These are phyloP conservation scores for Tortrix viridana DNA, from an alignment of 2,888 invertebrate genomes.

Conservation along the genomic window DNA sequence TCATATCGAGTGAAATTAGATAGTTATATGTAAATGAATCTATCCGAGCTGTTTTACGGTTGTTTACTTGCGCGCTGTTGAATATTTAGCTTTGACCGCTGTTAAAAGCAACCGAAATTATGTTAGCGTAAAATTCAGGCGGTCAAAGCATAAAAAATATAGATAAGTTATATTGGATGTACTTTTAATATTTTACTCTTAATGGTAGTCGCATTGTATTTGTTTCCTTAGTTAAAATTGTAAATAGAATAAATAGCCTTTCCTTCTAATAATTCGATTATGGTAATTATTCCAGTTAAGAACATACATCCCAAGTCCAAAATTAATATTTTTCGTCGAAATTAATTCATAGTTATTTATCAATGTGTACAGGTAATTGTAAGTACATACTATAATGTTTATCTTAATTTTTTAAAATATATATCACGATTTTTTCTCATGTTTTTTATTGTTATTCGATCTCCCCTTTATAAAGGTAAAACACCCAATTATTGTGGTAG, in stretches of 20 bases:
- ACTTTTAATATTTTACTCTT: constrained; percentile 62
- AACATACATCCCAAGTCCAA: constrained; percentile 70
- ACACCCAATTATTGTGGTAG: no score
- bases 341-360: constrained; percentile 73
- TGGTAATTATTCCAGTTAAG: constrained; percentile 59
- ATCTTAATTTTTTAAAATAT: constrained; percentile 81
- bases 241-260: constrained; percentile 54
- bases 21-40: constrained; percentile 26
- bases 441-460: constrained; percentile 54
- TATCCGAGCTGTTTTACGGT: constrained; percentile 27
- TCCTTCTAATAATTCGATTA: constrained; percentile 50
- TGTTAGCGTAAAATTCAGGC: not conserved
- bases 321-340: constrained; percentile 62
- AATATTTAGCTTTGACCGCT: not conserved
- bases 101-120: not conserved
- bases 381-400: constrained; percentile 73
- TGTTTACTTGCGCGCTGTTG: constrained; percentile 50
- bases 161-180: constrained; percentile 62
- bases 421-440: constrained; percentile 74
- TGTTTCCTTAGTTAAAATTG: constrained; percentile 49
- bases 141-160: constrained; percentile 45
- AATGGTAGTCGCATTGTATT: constrained; percentile 38
- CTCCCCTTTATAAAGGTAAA: no score
- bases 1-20: not conserved
- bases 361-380: constrained; percentile 79